These are phyloP conservation scores for Drosophila trapezifrons DNA, from an alignment of 1,140 invertebrate genomes.

Conservation along the genomic window DNA sequence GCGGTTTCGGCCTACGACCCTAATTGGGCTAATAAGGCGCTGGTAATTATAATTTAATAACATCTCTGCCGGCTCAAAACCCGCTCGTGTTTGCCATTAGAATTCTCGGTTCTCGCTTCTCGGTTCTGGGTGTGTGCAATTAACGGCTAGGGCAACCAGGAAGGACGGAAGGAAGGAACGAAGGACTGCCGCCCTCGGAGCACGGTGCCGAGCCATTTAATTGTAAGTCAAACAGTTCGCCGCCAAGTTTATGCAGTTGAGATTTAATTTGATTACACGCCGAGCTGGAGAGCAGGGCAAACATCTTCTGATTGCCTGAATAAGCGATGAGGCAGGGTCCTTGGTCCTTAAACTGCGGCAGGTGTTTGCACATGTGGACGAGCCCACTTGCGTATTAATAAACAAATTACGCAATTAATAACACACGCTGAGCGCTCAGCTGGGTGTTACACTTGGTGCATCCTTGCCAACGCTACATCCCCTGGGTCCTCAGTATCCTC, in stretches of 20 bases:
- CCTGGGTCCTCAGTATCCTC: not conserved
- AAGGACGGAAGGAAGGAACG: conserved; percentile 14
- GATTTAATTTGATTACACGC: conserved; percentile 64
- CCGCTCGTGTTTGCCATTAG: conserved; percentile 72
- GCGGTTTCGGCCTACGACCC: conserved; percentile 41
- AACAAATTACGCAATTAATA: conserved; percentile 79
- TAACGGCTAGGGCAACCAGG: conserved; percentile 42
- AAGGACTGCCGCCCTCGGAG: conserved; percentile 13
- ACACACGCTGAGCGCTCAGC: conserved; percentile 75
- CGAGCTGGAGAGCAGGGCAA: conserved; percentile 30
- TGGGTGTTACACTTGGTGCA: conserved; percentile 63
- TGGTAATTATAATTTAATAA: conserved; percentile 82
- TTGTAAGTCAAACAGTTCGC: conserved; percentile 69
- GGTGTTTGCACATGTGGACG: conserved; percentile 26
- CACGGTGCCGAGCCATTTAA: conserved; percentile 48
- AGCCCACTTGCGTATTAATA: conserved; percentile 68
- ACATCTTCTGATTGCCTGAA: conserved; percentile 50
- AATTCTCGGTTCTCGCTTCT: conserved; percentile 28
- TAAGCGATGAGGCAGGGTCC: conserved; percentile 37
- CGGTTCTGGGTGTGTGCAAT: conserved; percentile 55
- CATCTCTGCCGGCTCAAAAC: conserved; percentile 14
- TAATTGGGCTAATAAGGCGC: conserved; percentile 73
- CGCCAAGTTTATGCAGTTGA: conserved; percentile 43
- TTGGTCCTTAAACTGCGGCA: conserved; percentile 10
- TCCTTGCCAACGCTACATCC: not conserved